Evolutionary conservation across 1,140 invertebrate genomes (phyloP), one percentile per base, ranked within the genome.

Genomic region (Nebria ingens): DNA sequence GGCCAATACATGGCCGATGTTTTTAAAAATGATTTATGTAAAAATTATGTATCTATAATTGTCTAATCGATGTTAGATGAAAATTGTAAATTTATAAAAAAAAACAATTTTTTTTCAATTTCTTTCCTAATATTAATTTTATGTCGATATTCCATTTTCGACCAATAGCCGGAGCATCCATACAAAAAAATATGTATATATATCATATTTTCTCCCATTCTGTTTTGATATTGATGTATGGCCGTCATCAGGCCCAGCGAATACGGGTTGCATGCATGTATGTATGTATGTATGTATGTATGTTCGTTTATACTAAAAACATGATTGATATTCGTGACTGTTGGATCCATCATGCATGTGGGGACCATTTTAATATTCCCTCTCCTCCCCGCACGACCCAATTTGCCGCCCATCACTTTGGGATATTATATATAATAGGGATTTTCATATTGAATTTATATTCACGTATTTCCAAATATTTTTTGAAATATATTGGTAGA

Each of bases 251-350:
- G 15, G 17, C 3, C 3, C 6, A 11, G 40, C 9, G 40, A 17
- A 45, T 17, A 45, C 15, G 6, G 15, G 9, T 9, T 6, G 15
- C 40, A 45, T 45, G 3, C 6, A 29, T 4, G 25, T 29, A n/a
- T n/a, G n/a, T n/a, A n/a, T n/a, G n/a, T n/a, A n/a, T n/a, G 25
- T 34, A 34, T 34, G 6, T 34, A n/a, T 34, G 25, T 34, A 34
- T 34, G 25, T 45, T 17, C 40, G n/a, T n/a, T n/a, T n/a, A n/a
- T 3, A 17, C 9, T 17, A 45, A 45, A 45, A 45, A 45, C 40
- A 45, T 45, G 40, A 45, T 45, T 45, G 40, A 45, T 45, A 45
- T 45, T 6, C 40, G 6, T 45, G 40, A 45, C 40, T 45, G 40
- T 17, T 11, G 40, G 17, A 45, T 45, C 40, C 40, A 45, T 45